Conservation (phyloP, 1,140 invertebrate genomes). For the Diorhabda carinulata region DNA sequence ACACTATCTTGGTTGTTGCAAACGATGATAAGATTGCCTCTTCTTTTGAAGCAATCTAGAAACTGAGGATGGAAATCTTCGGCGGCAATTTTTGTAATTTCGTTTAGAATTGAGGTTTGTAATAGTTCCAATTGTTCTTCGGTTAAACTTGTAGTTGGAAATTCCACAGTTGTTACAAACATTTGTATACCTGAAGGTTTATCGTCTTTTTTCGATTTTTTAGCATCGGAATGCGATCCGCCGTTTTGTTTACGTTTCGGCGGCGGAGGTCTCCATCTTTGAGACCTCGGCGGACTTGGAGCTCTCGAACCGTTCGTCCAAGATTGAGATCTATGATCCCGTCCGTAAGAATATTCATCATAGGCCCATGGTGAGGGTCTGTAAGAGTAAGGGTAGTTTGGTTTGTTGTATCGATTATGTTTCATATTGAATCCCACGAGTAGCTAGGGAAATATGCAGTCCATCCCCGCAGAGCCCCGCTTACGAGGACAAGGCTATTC, state of each 20-base stretch:
- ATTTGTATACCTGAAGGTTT: constrained; percentile 7
- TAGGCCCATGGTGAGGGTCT: constrained; percentile 7
- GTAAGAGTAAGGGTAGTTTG: constrained; percentile 1
- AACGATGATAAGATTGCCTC: constrained; percentile 2
- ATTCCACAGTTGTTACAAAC: constrained; percentile 5
- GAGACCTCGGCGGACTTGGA: background rate
- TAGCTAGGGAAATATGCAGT: constrained; percentile 16
- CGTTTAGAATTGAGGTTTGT: constrained; percentile 5
- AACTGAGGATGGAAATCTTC: constrained; percentile 11
- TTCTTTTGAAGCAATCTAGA: background rate
- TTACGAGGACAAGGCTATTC: background rate
- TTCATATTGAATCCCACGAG: constrained; percentile 17
- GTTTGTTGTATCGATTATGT: constrained; percentile 11
- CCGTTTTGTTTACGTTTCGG: constrained; percentile 12
- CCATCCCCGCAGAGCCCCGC: constrained; percentile 7
- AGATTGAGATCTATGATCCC: background rate
- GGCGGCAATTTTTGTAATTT: constrained; percentile 6
- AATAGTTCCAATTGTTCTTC: constrained; percentile 5
- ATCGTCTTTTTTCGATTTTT: background rate
- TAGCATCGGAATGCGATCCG: background rate
- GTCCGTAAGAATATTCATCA: background rate
- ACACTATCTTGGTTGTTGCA: constrained; percentile 16
- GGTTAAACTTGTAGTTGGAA: constrained; percentile 5
- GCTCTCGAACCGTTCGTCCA: background rate
- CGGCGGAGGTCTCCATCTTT: background rate